A percentile compares a stretch with the other conserved stretches of the same genome.
phyloP scores from a whole-genome alignment of 1,140 invertebrate genomes.

The Caerostris extrusa region DNA sequence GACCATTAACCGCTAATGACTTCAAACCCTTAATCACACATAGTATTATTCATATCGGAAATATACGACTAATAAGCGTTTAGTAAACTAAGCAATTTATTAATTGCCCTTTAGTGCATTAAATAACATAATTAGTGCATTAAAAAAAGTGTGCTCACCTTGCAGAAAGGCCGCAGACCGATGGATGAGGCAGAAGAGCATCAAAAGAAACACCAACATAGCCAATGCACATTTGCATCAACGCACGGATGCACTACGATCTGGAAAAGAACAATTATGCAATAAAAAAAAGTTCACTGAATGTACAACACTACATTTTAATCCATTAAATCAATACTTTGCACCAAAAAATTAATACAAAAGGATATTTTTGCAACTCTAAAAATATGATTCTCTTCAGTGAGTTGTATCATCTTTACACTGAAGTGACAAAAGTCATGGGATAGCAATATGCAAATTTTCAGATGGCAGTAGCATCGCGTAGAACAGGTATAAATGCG shows the following conservation, averaged over 20 bases:
- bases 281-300: no score
- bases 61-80: neutral
- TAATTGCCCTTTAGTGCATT: neutral
- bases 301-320: no score
- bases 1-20: no score
- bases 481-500: no score
- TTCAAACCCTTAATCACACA: neutral
- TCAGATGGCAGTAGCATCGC: no score
- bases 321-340: no score
- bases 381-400: no score
- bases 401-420: no score
- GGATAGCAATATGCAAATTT: no score
- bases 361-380: no score
- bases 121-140: neutral
- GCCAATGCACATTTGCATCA: conserved; percentile 53
- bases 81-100: neutral
- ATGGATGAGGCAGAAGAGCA: neutral
- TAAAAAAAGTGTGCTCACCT: neutral
- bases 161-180: conserved; percentile 21
- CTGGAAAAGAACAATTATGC: neutral
- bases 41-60: neutral
- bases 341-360: no score
- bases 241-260: conserved; percentile 31
- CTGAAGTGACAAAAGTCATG: no score
- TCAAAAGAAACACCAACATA: conserved; percentile 39